Evolutionary conservation across 2,113 vertebrate species (phyloP).

Genomic region (Sinocyclocheilus grahami): DNA sequence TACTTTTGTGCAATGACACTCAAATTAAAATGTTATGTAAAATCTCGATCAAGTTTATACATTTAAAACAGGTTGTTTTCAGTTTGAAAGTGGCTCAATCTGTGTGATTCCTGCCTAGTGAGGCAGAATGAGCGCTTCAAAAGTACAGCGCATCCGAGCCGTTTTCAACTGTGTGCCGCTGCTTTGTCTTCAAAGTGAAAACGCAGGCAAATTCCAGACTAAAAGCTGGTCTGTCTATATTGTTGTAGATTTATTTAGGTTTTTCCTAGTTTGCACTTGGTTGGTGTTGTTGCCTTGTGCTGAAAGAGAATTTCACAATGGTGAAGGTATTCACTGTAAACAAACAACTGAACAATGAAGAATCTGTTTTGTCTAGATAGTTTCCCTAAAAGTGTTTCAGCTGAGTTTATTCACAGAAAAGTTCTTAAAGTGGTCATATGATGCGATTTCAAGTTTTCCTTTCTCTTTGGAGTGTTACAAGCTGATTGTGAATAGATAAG

Average conservation of each 20-base stretch:
- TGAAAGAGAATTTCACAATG: slow-evolving; percentile 22
- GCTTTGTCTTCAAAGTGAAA: slow-evolving; percentile 71
- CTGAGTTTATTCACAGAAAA: neutral
- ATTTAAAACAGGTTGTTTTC: neutral
- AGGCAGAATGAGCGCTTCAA: slow-evolving; percentile 49
- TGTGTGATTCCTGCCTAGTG: slow-evolving; percentile 31
- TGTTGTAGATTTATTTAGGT: slow-evolving; percentile 62
- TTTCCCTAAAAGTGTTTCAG: neutral
- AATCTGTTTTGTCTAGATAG: neutral
- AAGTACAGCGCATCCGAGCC: slow-evolving; percentile 37
- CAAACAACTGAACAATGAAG: slow-evolving; percentile 12
- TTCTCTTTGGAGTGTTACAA: too few relatives aligned
- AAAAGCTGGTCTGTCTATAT: slow-evolving; percentile 56
- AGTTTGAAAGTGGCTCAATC: slow-evolving; percentile 2
- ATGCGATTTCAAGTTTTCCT: too few relatives aligned
- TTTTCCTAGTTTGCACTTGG: slow-evolving; percentile 37
- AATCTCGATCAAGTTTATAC: neutral
- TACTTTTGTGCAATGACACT: neutral
- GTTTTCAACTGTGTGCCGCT: slow-evolving; percentile 56
- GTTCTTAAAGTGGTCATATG: neutral
- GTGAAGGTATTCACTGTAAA: slow-evolving; percentile 19
- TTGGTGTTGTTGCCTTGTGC: slow-evolving; percentile 19
- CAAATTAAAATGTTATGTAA: neutral
- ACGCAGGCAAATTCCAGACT: slow-evolving; percentile 73
- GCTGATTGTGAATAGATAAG: too few relatives aligned